phyloP scores from a whole-genome alignment of 2,888 invertebrate species.

The Stegophylla sp. region DNA sequence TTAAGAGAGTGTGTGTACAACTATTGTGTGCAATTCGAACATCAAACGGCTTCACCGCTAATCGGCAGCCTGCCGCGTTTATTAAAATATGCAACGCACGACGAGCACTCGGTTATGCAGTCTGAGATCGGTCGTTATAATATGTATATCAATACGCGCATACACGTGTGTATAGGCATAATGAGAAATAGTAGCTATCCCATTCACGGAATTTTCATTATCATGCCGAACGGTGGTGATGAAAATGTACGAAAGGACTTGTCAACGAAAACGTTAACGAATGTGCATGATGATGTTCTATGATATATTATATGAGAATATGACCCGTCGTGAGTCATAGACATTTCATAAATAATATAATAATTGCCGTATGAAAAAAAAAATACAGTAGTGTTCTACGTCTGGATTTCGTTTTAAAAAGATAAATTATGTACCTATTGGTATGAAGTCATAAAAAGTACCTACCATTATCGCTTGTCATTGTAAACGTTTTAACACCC shows the following conservation, averaged over 20 bases:
- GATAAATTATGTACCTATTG: neutral
- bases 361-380: neutral
- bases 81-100: conserved; percentile 39
- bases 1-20: neutral
- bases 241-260: conserved; percentile 22
- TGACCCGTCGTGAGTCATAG: neutral
- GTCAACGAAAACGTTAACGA: neutral
- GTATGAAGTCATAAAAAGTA: neutral
- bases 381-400: neutral
- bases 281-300: no score
- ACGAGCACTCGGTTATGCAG: neutral
- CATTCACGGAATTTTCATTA: neutral
- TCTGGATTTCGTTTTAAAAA: neutral
- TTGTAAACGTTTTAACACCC: neutral
- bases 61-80: conserved; percentile 51
- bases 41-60: conserved; percentile 51
- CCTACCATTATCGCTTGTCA: neutral
- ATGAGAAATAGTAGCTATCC: neutral
- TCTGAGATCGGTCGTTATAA: conserved; percentile 1
- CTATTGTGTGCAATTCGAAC: conserved; percentile 47
- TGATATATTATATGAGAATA: conserved; percentile 8
- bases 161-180: neutral
- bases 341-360: neutral
- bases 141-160: neutral
- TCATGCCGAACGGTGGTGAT: neutral